phyloP scores from a whole-genome alignment of 2,797 vertebrate genomes.

The Arrhamphus sclerolepis region DNA sequence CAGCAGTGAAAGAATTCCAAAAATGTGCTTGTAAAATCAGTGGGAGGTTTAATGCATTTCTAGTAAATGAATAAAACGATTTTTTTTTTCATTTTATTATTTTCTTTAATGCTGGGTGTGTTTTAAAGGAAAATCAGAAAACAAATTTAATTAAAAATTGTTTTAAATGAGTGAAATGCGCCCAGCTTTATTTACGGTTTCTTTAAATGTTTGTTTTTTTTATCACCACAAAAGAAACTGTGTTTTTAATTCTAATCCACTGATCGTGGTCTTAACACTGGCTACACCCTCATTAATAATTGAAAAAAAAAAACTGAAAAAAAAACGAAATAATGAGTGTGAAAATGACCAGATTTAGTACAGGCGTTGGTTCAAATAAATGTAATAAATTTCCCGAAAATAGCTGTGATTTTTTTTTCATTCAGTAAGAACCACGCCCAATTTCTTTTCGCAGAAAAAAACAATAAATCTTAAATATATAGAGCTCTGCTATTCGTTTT shows the following conservation, averaged over 20 bases:
- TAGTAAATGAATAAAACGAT: too few species aligned
- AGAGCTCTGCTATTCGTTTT: slow-evolving; percentile 71
- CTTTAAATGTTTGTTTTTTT: too few species aligned
- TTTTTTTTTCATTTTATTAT: too few species aligned
- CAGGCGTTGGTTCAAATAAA: slow-evolving; percentile 32
- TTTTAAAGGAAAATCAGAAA: slow-evolving; percentile 8
- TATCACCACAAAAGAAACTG: background rate
- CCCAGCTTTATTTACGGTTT: too few species aligned
- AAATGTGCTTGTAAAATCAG: too few species aligned
- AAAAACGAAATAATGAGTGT: slow-evolving; percentile 59
- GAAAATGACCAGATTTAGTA: slow-evolving; percentile 30
- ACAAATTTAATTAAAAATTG: slow-evolving; percentile 20
- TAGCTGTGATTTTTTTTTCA: slow-evolving; percentile 16
- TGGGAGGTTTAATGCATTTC: too few species aligned
- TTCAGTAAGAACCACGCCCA: slow-evolving; percentile 65
- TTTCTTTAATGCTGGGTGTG: too few species aligned
- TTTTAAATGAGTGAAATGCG: too few species aligned
- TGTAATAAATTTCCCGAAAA: slow-evolving; percentile 32
- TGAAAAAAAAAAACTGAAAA: slow-evolving; percentile 45
- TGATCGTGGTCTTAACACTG: slow-evolving; percentile 4
- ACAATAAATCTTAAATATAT: slow-evolving; percentile 50
- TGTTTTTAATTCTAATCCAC: slow-evolving; percentile 8
- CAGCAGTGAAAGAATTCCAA: too few species aligned
- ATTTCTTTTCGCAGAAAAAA: slow-evolving; percentile 44
- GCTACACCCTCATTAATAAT: slow-evolving; percentile 60